Base-by-base conservation (phyloP, 2,797 vertebrate species). In the Pseudotriccus pelzelni region DNA sequence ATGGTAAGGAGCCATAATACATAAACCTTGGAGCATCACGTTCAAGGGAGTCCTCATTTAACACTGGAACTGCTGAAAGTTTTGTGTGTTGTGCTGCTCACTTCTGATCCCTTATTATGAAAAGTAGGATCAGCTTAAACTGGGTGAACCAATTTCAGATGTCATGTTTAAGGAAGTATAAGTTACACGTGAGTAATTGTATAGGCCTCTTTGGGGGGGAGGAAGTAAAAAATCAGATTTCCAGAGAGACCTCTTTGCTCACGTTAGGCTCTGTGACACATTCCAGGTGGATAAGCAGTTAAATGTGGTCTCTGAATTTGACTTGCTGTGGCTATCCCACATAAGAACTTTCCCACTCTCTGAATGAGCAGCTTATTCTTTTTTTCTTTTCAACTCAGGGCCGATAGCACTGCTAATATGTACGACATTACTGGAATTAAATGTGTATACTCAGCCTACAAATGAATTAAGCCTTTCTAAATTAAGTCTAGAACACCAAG, bases 1-100 rank as follows among this genome's bases (percentile, higher is more conserved):
- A 97, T 64, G 98, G 99, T 99, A 98, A 97, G 98, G 88, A 70
- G 16, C n/a, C 53, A 10, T 23, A 49, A 55, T 8, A 50, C 8
- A 13, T 24, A 41, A 84, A 84, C 2, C 32, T 24, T 37, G 15
- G 20, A 22, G 19, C 11, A 5, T 55, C 24, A 9, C 28, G 3
- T 1, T 18, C 32, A 58, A 73, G 53, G 32, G 16, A 79, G 59
- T 50, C 62, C 76, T 70, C 47, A 11, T 46, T 64, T 85, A 44
- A 27, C 36, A 22, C 43, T 43, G 70, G 56, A 87, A 50, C 17
- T 2, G 6, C 50, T 64, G 77, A 6, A 66, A 74, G 47, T 89
- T 89, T 7, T 56, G 14, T 66, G 50, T 14, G 8, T 34, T 75
- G 64, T 5, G 0, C 50, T 64, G 62, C 46, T 87, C 3, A 2